A percentile compares a stretch with the other conserved stretches of the same genome.
These are phyloP conservation scores for Phania funesta DNA, from an alignment of 2,888 invertebrate genomes.

Conservation along the genomic window DNA sequence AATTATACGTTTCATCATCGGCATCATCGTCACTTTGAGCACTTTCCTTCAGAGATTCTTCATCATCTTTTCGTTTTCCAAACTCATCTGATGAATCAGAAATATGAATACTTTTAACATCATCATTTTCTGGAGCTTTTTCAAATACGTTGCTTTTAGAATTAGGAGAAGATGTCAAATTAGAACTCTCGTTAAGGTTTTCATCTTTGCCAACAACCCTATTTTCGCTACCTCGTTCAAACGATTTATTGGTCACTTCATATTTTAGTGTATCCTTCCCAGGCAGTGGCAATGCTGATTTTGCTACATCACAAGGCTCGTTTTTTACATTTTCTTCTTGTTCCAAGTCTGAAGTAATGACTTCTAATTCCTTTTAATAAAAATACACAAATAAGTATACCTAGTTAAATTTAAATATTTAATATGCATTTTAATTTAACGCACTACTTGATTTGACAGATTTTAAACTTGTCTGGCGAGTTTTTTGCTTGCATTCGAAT, in stretches of 20 bases:
- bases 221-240: too few species aligned
- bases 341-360: constrained; percentile 36
- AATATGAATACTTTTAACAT: constrained; percentile 1
- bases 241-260: too few species aligned
- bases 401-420: too few species aligned
- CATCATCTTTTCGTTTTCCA: constrained; percentile 1
- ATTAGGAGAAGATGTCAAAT: not conserved
- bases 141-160: not conserved
- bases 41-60: constrained; percentile 24
- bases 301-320: not conserved
- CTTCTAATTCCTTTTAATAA: constrained; percentile 30
- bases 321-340: constrained; percentile 15
- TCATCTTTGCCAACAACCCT: not conserved
- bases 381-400: not conserved
- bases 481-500: too few species aligned
- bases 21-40: constrained; percentile 40
- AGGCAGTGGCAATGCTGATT: not conserved
- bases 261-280: not conserved
- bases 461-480: too few species aligned
- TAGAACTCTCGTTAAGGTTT: too few species aligned
- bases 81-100: constrained; percentile 29
- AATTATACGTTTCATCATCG: constrained; percentile 43
- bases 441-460: too few species aligned
- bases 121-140: not conserved
- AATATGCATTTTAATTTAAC: too few species aligned